These are phyloP conservation scores for Papilio protenor DNA, from an alignment of 2,888 invertebrate species.

Conservation along the genomic window DNA sequence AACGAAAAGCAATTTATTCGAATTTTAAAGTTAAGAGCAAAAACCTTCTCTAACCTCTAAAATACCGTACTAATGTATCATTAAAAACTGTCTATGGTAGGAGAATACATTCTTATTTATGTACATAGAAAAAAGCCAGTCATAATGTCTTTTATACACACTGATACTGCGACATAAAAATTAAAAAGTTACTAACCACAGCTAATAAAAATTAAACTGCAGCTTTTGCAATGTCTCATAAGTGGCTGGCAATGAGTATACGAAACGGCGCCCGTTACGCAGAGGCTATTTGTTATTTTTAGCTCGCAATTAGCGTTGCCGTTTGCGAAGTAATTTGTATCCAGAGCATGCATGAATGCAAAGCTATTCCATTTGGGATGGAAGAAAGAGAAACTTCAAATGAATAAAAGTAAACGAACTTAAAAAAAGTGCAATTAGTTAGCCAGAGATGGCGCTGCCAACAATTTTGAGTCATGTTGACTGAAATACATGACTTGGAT, in stretches of 20 bases:
- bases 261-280: conserved; percentile 19
- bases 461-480: conserved; percentile 12
- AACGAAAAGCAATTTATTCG: background rate
- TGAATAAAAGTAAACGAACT: conserved; percentile 24
- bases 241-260: conserved; percentile 22
- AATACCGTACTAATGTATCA: background rate
- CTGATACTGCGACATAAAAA: background rate
- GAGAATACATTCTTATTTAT: background rate
- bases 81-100: background rate
- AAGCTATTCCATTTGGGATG: conserved; percentile 28
- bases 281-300: conserved; percentile 42
- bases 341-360: conserved; percentile 26
- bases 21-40: background rate
- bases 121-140: background rate
- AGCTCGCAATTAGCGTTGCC: conserved; percentile 40
- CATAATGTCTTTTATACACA: background rate
- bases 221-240: conserved; percentile 8
- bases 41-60: background rate
- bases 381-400: conserved; percentile 22
- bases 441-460: conserved; percentile 1
- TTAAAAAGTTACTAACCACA: background rate
- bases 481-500: conserved; percentile 1
- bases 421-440: conserved; percentile 10
- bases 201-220: conserved; percentile 20
- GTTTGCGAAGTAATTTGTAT: conserved; percentile 41